Conservation (phyloP, 2,797 vertebrate species). For the Catamblyrhynchus diadema region DNA sequence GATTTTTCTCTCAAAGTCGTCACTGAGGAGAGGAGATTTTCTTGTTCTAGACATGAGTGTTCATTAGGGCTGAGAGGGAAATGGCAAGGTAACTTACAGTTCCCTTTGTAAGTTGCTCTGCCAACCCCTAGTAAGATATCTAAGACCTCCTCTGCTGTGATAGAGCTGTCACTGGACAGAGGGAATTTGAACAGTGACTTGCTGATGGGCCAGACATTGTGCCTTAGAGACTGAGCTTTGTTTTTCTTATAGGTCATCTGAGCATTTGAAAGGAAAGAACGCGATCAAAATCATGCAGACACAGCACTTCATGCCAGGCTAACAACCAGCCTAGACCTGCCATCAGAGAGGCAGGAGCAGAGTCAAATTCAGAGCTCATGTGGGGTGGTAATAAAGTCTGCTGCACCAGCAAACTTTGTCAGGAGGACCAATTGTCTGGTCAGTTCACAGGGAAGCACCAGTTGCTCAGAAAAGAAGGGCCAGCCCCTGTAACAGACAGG, state of each 20-base stretch:
- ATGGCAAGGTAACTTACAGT: neutral
- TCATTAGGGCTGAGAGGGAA: slow-evolving; percentile 8
- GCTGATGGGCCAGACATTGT: slow-evolving; percentile 29
- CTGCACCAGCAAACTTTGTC: neutral
- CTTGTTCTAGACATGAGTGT: slow-evolving; percentile 6
- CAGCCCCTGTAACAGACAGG: neutral
- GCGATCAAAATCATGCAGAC: neutral
- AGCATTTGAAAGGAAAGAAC: slow-evolving; percentile 6
- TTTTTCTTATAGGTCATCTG: neutral
- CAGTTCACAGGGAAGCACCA: neutral
- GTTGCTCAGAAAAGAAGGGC: neutral
- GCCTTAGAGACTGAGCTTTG: slow-evolving; percentile 1
- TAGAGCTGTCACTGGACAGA: neutral
- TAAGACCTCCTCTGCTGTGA: neutral
- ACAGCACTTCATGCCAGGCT: neutral
- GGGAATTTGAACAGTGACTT: slow-evolving; percentile 23
- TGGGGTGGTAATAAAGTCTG: neutral
- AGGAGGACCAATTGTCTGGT: neutral
- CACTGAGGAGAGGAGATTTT: neutral
- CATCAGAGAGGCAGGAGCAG: neutral
- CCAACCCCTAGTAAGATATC: slow-evolving; percentile 23
- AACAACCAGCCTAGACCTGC: neutral
- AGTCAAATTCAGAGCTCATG: neutral
- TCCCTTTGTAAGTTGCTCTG: slow-evolving; percentile 7
- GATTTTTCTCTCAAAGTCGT: slow-evolving; percentile 27